Base-by-base conservation (phyloP, 2,888 invertebrate species). In the Geotrupes spiniger region DNA sequence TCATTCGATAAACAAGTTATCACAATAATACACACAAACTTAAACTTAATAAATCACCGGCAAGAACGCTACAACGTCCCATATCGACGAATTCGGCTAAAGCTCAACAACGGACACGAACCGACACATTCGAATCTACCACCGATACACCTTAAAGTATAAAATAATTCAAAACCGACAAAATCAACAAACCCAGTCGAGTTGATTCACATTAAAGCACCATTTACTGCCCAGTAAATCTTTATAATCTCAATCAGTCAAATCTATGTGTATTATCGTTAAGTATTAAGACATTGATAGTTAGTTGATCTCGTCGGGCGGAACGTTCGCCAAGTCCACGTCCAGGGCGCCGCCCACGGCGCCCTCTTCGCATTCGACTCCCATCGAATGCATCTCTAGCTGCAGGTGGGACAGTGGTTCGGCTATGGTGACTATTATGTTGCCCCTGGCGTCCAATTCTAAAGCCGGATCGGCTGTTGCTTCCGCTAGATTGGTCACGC, bases 401-500 rank as follows among this genome's bases (percentile, higher is more conserved):
- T 53, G 36, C 42, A 59, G 56, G 62, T 70, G 42, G 55, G 63
- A 51, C 61, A 36, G 67, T 51, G 6, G 62, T 46, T 9, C 63
- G 49, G 26, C 76, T 75, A 26, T 59, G 4, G 62, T 61, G 4
- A 60, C 56, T 8, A 70, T 66, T 2, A 69, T 69, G 54, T 71
- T 81, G 6, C 80, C 80, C 40, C 81, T 80, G n/a, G 83, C 74
- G 57, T 84, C 83, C 56, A 83, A 76, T 61, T 80, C 80, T 12
- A 87, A 77, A 0, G 83, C 87, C 0, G 92, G 92, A 73, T 95
- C 95, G 0, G 94, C 94, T 0, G 93, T 92, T 0, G 94, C 95
- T 64, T 95, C 95, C 0, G 95, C 94, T 53, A 98, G 76, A 74
- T 98, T 97, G 6, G 96, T 97, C 17, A 97, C 95, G 0, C 95